These are phyloP conservation scores for Rhodeus uyekii DNA, from an alignment of 2,797 vertebrate genomes.

Conservation along the genomic window DNA sequence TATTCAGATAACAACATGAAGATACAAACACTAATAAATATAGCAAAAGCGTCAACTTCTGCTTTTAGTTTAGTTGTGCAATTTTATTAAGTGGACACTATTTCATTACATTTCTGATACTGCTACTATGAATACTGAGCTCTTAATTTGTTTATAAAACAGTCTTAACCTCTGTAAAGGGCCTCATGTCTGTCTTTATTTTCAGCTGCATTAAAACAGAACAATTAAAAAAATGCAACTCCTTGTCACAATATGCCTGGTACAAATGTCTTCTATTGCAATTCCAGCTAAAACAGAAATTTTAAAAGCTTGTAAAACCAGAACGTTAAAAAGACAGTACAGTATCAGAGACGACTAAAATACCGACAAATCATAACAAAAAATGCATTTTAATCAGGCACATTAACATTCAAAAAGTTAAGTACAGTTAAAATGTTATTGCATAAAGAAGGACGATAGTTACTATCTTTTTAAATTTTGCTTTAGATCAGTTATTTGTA, in stretches of 20 bases:
- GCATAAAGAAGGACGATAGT: constrained; percentile 14
- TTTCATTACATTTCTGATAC: background rate
- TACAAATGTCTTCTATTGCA: constrained; percentile 4
- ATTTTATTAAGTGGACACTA: background rate
- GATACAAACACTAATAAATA: background rate
- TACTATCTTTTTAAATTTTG: background rate
- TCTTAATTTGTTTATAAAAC: background rate
- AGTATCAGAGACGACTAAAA: background rate
- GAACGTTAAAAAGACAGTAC: background rate
- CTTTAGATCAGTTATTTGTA: background rate
- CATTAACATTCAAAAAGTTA: constrained; percentile 13
- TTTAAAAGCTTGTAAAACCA: constrained; percentile 5
- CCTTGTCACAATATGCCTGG: background rate
- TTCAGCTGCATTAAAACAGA: constrained; percentile 10
- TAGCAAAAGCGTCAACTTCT: background rate
- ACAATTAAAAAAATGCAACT: background rate
- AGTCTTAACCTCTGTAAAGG: background rate
- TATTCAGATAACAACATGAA: background rate
- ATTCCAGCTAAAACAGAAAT: background rate
- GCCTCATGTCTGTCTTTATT: background rate
- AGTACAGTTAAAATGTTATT: background rate
- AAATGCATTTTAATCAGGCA: background rate
- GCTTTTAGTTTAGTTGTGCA: background rate
- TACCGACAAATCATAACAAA: background rate
- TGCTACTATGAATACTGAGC: background rate